These are phyloP conservation scores for Pseudochromis fuscus DNA, from an alignment of 2,797 vertebrate genomes.

Conservation along the genomic window DNA sequence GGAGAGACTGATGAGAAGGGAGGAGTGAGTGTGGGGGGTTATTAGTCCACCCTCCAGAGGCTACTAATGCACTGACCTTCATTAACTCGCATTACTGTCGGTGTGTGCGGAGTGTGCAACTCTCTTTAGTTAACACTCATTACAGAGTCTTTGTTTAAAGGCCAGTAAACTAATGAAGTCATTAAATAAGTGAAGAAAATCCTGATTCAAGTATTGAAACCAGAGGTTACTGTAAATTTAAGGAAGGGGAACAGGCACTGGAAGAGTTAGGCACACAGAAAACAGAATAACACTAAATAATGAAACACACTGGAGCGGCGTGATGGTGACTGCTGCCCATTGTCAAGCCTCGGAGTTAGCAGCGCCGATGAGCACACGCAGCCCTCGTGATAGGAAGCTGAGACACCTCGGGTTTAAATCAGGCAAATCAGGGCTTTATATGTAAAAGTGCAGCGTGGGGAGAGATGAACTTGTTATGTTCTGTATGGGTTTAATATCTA, in stretches of 20 bases:
- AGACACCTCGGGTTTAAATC: slow-evolving; percentile 30
- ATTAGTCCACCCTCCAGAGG: slow-evolving; percentile 80
- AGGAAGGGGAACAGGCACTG: slow-evolving; percentile 20
- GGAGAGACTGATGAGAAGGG: slow-evolving; percentile 67
- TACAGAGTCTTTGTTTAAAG: slow-evolving; percentile 89
- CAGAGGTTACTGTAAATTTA: slow-evolving; percentile 56
- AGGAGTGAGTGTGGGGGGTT: slow-evolving; percentile 62
- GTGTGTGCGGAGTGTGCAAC: slow-evolving; percentile 62
- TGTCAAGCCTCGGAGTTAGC: slow-evolving; percentile 7
- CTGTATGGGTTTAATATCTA: slow-evolving; percentile 6
- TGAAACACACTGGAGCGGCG: slow-evolving; percentile 7
- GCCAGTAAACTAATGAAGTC: slow-evolving; percentile 96
- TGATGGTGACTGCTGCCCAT: slow-evolving; percentile 8
- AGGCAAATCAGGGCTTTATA: slow-evolving; percentile 30
- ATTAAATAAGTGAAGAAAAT: slow-evolving; percentile 91
- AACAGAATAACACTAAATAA: slow-evolving; percentile 9
- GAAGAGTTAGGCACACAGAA: slow-evolving; percentile 7
- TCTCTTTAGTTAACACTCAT: slow-evolving; percentile 82
- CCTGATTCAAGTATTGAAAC: slow-evolving; percentile 68
- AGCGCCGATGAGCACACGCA: slow-evolving; percentile 14
- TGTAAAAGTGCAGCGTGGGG: slow-evolving; percentile 1
- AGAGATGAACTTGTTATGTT: slow-evolving; percentile 31
- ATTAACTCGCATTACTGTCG: slow-evolving; percentile 80
- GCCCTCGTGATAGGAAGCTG: slow-evolving; percentile 1
- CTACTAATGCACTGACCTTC: slow-evolving; percentile 84